phyloP scores from a whole-genome alignment of 1,140 invertebrate species.

The Phocides pigmalion region DNA sequence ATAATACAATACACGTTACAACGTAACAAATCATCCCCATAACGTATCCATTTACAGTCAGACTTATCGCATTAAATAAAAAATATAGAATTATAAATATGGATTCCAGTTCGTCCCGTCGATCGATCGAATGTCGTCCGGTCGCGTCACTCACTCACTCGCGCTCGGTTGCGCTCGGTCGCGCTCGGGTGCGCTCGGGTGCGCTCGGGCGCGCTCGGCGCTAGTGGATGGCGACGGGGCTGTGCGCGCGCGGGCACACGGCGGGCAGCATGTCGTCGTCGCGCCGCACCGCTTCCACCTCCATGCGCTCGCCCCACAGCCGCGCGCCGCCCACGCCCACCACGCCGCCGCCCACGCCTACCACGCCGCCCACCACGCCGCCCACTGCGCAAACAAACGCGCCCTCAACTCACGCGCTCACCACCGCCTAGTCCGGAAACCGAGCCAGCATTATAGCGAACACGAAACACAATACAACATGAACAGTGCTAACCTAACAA shows the following conservation, averaged over 20 bases:
- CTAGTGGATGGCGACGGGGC: constrained; percentile 78
- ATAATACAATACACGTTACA: constrained; percentile 72
- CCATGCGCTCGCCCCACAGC: constrained; percentile 75
- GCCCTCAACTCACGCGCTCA: constrained; percentile 13
- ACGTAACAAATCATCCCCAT: constrained; percentile 64
- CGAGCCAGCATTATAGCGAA: constrained; percentile 7
- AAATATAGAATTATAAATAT: constrained; percentile 80
- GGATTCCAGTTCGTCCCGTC: constrained; percentile 51
- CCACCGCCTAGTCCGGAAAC: constrained; percentile 2
- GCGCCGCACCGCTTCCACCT: constrained; percentile 68
- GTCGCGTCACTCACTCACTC: constrained; percentile 6
- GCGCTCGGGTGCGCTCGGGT: constrained; percentile 12
- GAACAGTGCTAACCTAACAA: background rate
- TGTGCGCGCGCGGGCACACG: constrained; percentile 66
- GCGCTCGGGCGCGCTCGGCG: constrained; percentile 29
- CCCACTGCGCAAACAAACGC: constrained; percentile 42
- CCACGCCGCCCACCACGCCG: constrained; percentile 47
- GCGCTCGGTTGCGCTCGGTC: constrained; percentile 1
- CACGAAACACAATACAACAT: background rate
- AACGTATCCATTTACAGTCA: constrained; percentile 73
- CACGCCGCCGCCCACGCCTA: constrained; percentile 56
- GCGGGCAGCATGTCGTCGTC: constrained; percentile 68
- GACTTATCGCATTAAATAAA: constrained; percentile 82
- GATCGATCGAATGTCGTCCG: constrained; percentile 11
- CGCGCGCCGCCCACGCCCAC: constrained; percentile 48